Evolutionary conservation across 2,888 invertebrate genomes (phyloP).

Genomic region (Dorcus parallelipipedus): DNA sequence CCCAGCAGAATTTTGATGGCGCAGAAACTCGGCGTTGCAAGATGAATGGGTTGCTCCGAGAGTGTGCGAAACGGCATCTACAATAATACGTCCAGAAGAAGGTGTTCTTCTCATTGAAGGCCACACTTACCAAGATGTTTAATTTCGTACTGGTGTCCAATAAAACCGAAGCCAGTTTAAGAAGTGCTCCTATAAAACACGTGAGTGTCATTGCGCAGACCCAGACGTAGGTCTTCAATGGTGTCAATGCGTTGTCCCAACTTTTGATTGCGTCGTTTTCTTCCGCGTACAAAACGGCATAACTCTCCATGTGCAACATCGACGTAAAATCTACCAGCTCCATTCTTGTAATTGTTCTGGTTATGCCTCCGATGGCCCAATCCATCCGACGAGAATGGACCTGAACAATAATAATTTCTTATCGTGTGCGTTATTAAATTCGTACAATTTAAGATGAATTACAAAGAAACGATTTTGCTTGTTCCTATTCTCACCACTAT

Average conservation of each 20-base stretch:
- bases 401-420: background rate
- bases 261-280: background rate
- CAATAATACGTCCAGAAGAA: background rate
- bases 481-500: too few species aligned
- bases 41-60: slow-evolving; percentile 10
- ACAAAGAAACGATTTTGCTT: too few species aligned
- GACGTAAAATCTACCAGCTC: slow-evolving; percentile 12
- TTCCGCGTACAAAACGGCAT: slow-evolving; percentile 6
- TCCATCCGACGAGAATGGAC: slow-evolving; percentile 11
- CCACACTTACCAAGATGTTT: too few species aligned
- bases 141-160: too few species aligned
- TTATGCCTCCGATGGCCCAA: slow-evolving; percentile 16
- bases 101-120: too few species aligned
- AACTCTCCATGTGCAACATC: slow-evolving; percentile 19
- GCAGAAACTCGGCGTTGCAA: slow-evolving; percentile 1
- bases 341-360: slow-evolving; percentile 10
- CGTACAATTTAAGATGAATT: too few species aligned
- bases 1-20: slow-evolving; percentile 9
- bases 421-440: too few species aligned
- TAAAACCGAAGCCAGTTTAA: background rate
- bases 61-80: slow-evolving; percentile 11
- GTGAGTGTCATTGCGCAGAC: background rate
- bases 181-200: background rate
- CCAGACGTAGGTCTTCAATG: background rate
- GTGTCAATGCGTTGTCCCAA: background rate